A percentile compares a stretch with the other conserved stretches of the same genome.
Conservation (phyloP, 2,113 vertebrate genomes). For the Malurus alboscapulatus region DNA sequence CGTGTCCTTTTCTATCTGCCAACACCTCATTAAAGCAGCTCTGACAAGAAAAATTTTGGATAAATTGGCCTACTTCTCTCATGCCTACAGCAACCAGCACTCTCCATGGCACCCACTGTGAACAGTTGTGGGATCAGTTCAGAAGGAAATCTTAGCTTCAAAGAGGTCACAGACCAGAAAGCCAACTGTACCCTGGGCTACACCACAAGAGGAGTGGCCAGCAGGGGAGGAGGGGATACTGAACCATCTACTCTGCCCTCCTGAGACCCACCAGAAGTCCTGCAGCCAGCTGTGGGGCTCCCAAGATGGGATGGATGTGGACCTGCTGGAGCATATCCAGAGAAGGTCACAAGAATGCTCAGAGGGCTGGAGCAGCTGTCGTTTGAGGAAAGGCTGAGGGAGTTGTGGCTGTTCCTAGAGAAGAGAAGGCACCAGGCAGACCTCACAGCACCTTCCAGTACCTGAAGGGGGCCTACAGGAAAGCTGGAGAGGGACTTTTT, state of each 20-base stretch:
- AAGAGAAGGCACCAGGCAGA: neutral
- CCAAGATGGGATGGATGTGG: too few relatives aligned
- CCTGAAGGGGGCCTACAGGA: too few relatives aligned
- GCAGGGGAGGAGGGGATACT: neutral
- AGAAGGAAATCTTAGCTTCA: neutral
- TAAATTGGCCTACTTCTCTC: neutral
- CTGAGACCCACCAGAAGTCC: neutral
- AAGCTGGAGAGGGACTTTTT: neutral
- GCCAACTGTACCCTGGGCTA: neutral
- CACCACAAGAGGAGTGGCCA: neutral
- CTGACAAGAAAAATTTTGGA: neutral
- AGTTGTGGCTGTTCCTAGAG: neutral
- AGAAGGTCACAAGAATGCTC: neutral
- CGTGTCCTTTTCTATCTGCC: neutral
- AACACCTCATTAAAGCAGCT: neutral
- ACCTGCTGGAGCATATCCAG: neutral
- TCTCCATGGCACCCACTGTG: rapidly evolving
- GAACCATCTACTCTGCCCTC: neutral
- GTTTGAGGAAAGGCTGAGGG: neutral
- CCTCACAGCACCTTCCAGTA: neutral
- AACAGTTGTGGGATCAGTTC: neutral
- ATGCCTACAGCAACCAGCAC: neutral
- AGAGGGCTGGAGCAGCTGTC: neutral
- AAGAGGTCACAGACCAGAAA: neutral
- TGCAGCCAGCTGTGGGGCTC: neutral